A percentile compares a stretch with the other conserved stretches of the same genome.
Evolutionary conservation across 2,888 invertebrate genomes (phyloP).

Genomic region (Spisula solida): DNA sequence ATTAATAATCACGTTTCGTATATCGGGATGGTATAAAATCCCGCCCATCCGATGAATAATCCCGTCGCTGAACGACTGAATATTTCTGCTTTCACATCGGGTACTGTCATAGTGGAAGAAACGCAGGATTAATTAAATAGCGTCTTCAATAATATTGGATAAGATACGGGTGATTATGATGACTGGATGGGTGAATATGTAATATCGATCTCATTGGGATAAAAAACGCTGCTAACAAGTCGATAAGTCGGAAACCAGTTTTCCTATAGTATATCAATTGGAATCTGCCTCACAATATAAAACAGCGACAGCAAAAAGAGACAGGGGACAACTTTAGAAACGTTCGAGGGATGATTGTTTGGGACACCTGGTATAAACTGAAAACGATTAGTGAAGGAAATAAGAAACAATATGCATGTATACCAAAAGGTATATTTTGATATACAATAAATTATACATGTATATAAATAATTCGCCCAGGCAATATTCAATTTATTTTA

Average conservation of each 20-base stretch:
- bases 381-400: too few relatives aligned
- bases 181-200: background rate
- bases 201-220: background rate
- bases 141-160: slow-evolving; percentile 35
- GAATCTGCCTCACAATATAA: background rate
- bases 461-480: too few relatives aligned
- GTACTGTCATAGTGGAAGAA: background rate
- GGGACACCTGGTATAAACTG: too few relatives aligned
- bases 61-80: background rate
- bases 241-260: background rate
- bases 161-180: slow-evolving; percentile 29
- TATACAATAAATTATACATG: too few relatives aligned
- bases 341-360: too few relatives aligned
- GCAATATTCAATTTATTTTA: background rate
- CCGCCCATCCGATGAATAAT: background rate
- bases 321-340: background rate
- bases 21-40: background rate
- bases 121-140: slow-evolving; percentile 8
- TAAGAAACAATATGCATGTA: too few relatives aligned
- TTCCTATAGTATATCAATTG: background rate
- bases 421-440: too few relatives aligned
- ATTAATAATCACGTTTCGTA: slow-evolving; percentile 2
- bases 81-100: background rate
- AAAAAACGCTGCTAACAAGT: background rate
- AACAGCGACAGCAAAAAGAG: background rate